phyloP scores from a whole-genome alignment of 2,113 vertebrate genomes.

The Leucosticte australis region DNA sequence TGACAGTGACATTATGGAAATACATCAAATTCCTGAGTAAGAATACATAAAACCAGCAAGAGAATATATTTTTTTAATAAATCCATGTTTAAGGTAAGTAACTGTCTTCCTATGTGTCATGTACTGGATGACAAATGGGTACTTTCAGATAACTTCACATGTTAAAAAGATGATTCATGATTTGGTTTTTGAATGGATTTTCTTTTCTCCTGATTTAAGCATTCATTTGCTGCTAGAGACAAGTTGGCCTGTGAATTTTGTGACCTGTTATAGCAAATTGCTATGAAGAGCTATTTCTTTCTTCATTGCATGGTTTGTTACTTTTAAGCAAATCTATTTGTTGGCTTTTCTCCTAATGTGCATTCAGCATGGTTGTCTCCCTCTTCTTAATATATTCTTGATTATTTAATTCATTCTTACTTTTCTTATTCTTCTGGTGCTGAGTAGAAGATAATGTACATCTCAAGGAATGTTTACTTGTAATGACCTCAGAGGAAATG shows the following conservation, averaged over 20 bases:
- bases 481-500: not conserved
- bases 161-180: not conserved
- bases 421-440: not conserved
- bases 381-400: not conserved
- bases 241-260: not conserved
- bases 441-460: not conserved
- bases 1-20: not conserved
- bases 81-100: not conserved
- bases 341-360: not conserved
- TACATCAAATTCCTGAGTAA: not conserved
- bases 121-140: not conserved
- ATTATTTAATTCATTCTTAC: not conserved
- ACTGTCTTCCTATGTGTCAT: not conserved
- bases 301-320: not conserved
- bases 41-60: not conserved
- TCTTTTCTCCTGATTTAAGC: not conserved
- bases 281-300: not conserved
- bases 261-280: not conserved
- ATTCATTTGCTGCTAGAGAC: not conserved
- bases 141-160: not conserved
- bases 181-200: not conserved
- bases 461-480: not conserved
- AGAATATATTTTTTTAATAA: not conserved
- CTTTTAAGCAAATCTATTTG: not conserved
- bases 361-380: not conserved